Conservation (phyloP, 30 jellyfish, hydroid and myxozoan genomes). For the Nemopilema nomurai region DNA sequence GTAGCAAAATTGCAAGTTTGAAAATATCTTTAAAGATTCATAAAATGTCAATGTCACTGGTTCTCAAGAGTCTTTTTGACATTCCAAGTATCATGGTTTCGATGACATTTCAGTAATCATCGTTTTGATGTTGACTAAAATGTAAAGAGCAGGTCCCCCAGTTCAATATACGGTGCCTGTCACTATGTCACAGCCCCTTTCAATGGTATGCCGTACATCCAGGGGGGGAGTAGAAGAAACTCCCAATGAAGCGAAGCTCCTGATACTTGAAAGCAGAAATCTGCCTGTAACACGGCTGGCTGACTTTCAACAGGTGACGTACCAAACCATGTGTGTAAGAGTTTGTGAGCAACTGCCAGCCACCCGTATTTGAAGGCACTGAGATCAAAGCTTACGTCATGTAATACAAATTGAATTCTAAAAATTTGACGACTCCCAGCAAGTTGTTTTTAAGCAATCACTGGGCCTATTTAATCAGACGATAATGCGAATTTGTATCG, state of each 20-base stretch:
- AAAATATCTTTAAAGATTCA: too few species aligned
- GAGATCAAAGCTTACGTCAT: conserved; percentile 62
- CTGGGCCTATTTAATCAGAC: neutral
- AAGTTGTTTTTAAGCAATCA: neutral
- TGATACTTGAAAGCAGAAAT: neutral
- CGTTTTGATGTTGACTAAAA: too few species aligned
- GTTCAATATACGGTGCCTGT: too few species aligned
- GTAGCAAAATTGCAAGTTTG: too few species aligned
- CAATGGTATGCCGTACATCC: too few species aligned
- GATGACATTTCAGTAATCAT: too few species aligned
- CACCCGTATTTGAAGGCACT: conserved; percentile 50
- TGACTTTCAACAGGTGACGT: conserved; percentile 32
- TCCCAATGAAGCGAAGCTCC: neutral
- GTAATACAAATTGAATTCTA: conserved; percentile 12
- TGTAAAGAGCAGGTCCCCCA: too few species aligned
- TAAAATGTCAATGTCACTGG: too few species aligned
- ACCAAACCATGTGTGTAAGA: conserved; percentile 53
- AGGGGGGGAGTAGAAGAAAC: too few species aligned
- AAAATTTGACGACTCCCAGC: neutral
- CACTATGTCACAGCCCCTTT: too few species aligned
- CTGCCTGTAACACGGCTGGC: conserved; percentile 22
- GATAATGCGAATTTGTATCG: neutral
- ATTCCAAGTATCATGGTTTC: too few species aligned
- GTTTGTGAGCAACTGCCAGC: conserved; percentile 57
- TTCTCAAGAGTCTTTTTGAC: too few species aligned